Evolutionary conservation across 2,113 vertebrate genomes (phyloP).

Genomic region (Phoenicopterus ruber): DNA sequence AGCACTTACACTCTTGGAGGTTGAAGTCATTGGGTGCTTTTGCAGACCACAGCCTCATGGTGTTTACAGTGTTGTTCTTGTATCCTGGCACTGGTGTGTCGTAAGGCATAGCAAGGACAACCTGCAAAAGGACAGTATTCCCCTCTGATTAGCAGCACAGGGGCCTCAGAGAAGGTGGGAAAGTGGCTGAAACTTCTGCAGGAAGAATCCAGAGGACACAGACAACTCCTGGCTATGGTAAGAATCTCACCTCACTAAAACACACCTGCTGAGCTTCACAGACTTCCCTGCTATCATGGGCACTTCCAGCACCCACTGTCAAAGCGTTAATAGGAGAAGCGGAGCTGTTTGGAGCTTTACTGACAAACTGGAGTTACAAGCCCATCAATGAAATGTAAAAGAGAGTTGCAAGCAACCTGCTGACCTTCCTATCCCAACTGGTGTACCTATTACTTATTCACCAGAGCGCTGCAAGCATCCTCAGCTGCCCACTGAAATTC

Average conservation of each 20-base stretch:
- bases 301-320: background rate
- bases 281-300: background rate
- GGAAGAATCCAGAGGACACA: background rate
- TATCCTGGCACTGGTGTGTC: slow-evolving; percentile 87
- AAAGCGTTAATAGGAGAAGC: background rate
- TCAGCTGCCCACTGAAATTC: background rate
- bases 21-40: slow-evolving; percentile 89
- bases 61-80: slow-evolving; percentile 90
- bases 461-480: background rate
- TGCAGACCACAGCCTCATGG: slow-evolving; percentile 89
- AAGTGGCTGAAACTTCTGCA: background rate
- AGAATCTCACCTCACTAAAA: background rate
- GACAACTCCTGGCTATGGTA: background rate
- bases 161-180: background rate
- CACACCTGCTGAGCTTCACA: background rate
- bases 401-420: background rate
- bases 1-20: slow-evolving; percentile 82
- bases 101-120: slow-evolving; percentile 87
- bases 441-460: background rate
- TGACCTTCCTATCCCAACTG: background rate
- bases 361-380: background rate
- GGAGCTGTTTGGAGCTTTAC: background rate
- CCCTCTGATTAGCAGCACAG: background rate
- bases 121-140: slow-evolving; percentile 54
- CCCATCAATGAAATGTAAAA: background rate